Evolutionary conservation across 2,797 vertebrate genomes (phyloP).

Genomic region (Gallinago solitaria): DNA sequence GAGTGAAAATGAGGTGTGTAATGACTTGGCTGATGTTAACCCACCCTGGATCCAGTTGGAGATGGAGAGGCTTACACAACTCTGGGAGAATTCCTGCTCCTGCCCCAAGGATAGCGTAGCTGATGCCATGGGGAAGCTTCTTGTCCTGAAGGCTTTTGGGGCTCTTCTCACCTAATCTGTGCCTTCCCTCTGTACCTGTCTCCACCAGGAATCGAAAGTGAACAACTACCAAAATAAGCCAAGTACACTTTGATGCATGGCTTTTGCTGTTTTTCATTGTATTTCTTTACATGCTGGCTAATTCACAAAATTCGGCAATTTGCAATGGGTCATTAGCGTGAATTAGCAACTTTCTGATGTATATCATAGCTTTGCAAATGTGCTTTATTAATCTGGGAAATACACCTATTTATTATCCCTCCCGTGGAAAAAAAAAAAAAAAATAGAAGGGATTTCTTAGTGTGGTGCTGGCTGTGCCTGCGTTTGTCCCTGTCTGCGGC

Average conservation of each 20-base stretch:
- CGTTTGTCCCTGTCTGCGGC: neutral
- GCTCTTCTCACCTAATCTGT: neutral
- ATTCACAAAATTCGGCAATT: conserved; percentile 39
- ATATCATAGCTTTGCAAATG: conserved; percentile 31
- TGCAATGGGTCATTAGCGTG: conserved; percentile 44
- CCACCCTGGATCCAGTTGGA: neutral
- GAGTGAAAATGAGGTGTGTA: conserved; percentile 15
- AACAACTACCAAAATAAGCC: neutral
- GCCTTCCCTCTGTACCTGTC: neutral
- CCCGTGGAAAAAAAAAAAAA: neutral
- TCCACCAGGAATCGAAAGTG: neutral
- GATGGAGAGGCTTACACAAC: neutral
- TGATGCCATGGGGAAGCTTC: neutral
- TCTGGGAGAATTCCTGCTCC: neutral
- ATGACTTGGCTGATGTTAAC: neutral
- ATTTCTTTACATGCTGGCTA: conserved; percentile 10
- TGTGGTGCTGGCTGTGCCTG: neutral
- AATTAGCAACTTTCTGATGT: conserved; percentile 60
- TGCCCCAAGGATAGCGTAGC: neutral
- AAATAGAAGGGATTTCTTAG: neutral
- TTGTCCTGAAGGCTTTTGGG: neutral
- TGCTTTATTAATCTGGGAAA: conserved; percentile 35
- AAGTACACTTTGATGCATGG: neutral
- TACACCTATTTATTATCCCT: conserved; percentile 51
- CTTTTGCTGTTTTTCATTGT: neutral